Base-by-base conservation (phyloP, 2,797 vertebrate species). In the Garrulus glandarius region DNA sequence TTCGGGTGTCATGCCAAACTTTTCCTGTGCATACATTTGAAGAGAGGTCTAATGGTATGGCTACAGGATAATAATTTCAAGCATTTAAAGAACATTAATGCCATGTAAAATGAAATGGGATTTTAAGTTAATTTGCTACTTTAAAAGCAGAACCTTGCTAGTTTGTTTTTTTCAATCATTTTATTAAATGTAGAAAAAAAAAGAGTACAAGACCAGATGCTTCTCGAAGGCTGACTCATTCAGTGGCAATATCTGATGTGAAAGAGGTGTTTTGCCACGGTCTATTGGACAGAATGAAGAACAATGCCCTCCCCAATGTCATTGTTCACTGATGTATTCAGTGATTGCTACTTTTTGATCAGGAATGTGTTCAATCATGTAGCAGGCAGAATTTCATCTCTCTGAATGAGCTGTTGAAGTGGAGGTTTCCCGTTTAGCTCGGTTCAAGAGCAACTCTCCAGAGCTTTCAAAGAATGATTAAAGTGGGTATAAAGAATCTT, bases 291-390 rank as follows among this genome's bases (percentile, higher is more conserved):
- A 94, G 81, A 93, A 85, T 44, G 70, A 93, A 95, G 80, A 93
- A 46, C 80, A 93, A 63, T 76, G 64, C 70, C 80, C 60, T 93
- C 60, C 37, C 53, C 69, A 75, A 13, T 59, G 76, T 61, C 87
- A 67, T 53, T 93, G 85, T 80, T 95, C 91, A 92, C 79, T 95
- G 89, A 80, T 89, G 74, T 94, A 92, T 87, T 94, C 85, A 83
- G 39, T 82, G 84, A 83, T 77, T 87, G 92, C 83, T 91, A 36
- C 80, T 87, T 90, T 88, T 82, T 74, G 89, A 77, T 60, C 2
- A 1, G 85, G 43, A 91, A 83, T 75, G 75, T 75, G 55, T 93
- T 96, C 95, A 90, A 10, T 93, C 95, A 61, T 83, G 82, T 90
- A 69, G 59, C 6, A 88, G 89, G 59, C 72, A 92, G 78, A 78